Percentiles rank a stretch among this genome's conserved stretches.
phyloP scores from a whole-genome alignment of 1,140 invertebrate genomes.

The Leptopilina clavipes region DNA sequence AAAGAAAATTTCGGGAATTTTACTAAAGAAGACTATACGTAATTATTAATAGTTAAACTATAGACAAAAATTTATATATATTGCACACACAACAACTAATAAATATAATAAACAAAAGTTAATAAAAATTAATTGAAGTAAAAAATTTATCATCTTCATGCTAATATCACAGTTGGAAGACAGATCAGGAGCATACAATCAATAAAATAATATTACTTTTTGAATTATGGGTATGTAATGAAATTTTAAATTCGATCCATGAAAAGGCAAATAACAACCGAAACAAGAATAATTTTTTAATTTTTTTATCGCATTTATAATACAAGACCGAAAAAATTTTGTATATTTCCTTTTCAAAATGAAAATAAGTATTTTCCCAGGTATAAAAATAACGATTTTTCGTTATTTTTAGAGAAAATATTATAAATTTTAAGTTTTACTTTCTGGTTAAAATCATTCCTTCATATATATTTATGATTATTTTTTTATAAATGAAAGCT shows the following conservation, averaged over 20 bases:
- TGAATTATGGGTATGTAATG: not conserved
- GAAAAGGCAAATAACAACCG: not conserved
- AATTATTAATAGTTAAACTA: not conserved
- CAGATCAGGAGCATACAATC: not conserved
- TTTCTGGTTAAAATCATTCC: no score
- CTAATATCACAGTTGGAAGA: slow-evolving; percentile 26
- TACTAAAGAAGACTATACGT: not conserved
- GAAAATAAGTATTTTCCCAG: no score
- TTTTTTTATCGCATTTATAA: no score
- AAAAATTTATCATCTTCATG: not conserved
- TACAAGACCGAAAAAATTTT: no score
- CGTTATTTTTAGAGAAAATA: no score
- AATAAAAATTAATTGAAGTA: not conserved
- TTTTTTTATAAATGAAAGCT: no score
- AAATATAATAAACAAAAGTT: slow-evolving; percentile 11
- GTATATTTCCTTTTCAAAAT: no score
- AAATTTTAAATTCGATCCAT: not conserved
- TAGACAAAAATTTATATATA: not conserved
- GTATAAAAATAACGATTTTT: no score
- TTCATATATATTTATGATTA: no score
- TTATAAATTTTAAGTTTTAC: no score
- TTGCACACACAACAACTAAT: slow-evolving; percentile 21
- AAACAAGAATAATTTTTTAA: no score
- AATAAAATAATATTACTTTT: not conserved
- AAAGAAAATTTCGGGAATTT: not conserved